Evolutionary conservation across 2,797 vertebrate species (phyloP).

Genomic region (Decapterus maruadsi): DNA sequence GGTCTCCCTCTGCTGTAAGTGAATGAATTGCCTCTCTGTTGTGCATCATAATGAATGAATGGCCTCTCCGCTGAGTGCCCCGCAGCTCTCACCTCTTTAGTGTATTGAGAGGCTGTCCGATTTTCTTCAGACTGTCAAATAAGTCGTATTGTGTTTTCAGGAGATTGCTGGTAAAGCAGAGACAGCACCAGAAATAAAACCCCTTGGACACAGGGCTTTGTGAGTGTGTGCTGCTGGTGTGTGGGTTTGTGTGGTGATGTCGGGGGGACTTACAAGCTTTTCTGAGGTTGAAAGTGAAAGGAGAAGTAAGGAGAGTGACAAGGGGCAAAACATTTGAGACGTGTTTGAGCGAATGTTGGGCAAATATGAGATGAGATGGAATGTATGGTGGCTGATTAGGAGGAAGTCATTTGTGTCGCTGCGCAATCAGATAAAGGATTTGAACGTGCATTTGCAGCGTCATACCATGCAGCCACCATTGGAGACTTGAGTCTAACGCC

Average conservation of each 20-base stretch:
- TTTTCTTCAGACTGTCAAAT: slow-evolving; percentile 70
- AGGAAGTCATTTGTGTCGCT: slow-evolving; percentile 27
- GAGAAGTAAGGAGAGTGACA: slow-evolving; percentile 12
- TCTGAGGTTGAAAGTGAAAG: slow-evolving; percentile 51
- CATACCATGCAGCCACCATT: not conserved
- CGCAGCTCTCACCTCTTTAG: slow-evolving; percentile 59
- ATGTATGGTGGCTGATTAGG: slow-evolving; percentile 44
- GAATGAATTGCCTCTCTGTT: slow-evolving; percentile 59
- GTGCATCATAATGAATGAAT: slow-evolving; percentile 70
- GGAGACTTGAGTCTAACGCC: not conserved
- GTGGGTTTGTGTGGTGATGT: slow-evolving; percentile 1
- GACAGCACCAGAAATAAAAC: slow-evolving; percentile 25
- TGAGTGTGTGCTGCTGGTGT: slow-evolving; percentile 16
- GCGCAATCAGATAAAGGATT: slow-evolving; percentile 47
- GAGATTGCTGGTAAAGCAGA: slow-evolving; percentile 43
- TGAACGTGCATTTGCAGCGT: not conserved
- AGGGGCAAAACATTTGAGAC: slow-evolving; percentile 14
- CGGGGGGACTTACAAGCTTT: slow-evolving; percentile 33
- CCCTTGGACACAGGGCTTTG: not conserved
- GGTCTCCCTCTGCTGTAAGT: slow-evolving; percentile 44
- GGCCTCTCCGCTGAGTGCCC: slow-evolving; percentile 57
- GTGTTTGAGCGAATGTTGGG: slow-evolving; percentile 29
- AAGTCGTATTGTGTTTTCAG: slow-evolving; percentile 59
- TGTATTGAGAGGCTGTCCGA: slow-evolving; percentile 67
- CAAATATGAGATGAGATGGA: slow-evolving; percentile 50